These are phyloP conservation scores for Glaucomys volans DNA, from an alignment of 2,113 vertebrate genomes.

Conservation along the genomic window DNA sequence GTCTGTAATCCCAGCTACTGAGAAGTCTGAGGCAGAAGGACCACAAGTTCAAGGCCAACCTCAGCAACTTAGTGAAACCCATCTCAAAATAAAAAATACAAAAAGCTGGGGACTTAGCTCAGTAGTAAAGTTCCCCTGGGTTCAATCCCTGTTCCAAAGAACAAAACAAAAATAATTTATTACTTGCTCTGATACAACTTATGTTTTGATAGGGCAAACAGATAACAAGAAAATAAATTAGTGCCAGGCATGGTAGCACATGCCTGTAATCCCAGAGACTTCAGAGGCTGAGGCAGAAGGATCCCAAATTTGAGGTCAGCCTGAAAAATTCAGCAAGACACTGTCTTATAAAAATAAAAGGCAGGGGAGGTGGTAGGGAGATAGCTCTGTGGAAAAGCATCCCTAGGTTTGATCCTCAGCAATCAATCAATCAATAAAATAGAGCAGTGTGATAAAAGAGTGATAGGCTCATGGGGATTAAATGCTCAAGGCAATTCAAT, in stretches of 20 bases:
- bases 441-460: background rate
- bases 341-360: background rate
- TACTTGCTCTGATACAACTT: background rate
- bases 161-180: too few relatives aligned
- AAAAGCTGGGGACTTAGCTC: too few relatives aligned
- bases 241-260: background rate
- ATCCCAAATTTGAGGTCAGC: background rate
- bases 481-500: background rate
- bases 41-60: background rate
- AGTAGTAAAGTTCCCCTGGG: too few relatives aligned
- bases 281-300: background rate
- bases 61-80: background rate
- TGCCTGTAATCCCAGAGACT: background rate
- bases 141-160: too few relatives aligned
- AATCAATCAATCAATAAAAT: background rate
- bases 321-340: background rate
- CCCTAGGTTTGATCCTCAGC: too few relatives aligned
- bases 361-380: too few relatives aligned
- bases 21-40: background rate
- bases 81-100: background rate
- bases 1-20: background rate
- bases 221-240: background rate
- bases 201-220: background rate
- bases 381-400: too few relatives aligned
- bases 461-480: background rate